A percentile compares a stretch with the other conserved stretches of the same genome.
phyloP scores from a whole-genome alignment of 2,113 vertebrate species.

The Prietella phreatophila region DNA sequence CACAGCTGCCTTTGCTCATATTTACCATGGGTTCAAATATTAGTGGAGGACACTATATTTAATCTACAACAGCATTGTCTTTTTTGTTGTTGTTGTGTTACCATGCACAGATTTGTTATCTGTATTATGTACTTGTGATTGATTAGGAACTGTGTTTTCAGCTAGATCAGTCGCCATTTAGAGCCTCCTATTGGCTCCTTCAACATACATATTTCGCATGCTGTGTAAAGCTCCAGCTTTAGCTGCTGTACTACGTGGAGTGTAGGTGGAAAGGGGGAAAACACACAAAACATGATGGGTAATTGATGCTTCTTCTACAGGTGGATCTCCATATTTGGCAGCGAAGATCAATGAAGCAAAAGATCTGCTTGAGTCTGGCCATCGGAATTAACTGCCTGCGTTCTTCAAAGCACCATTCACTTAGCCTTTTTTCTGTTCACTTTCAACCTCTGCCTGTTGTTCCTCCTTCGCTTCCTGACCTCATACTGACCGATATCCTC shows the following conservation, averaged over 20 bases:
- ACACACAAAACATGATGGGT: slow-evolving; percentile 12
- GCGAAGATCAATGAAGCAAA: slow-evolving; percentile 87
- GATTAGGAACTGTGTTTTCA: not conserved
- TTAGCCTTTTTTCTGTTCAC: not conserved
- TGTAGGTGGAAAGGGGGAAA: not conserved
- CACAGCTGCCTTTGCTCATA: no score
- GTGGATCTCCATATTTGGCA: slow-evolving; percentile 83
- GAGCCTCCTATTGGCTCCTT: not conserved
- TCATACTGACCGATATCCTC: not conserved
- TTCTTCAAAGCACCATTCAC: slow-evolving; percentile 26
- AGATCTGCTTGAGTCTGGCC: slow-evolving; percentile 76
- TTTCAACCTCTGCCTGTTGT: not conserved
- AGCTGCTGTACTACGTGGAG: slow-evolving; percentile 2
- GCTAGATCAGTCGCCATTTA: not conserved
- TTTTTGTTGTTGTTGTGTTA: not conserved
- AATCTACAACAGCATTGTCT: not conserved
- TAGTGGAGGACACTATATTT: not conserved
- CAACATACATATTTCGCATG: not conserved
- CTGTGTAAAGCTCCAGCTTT: not conserved
- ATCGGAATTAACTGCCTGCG: slow-evolving; percentile 65
- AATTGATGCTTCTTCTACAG: slow-evolving; percentile 60
- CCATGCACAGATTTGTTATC: not conserved
- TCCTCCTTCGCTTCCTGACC: not conserved
- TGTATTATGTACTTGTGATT: not conserved
- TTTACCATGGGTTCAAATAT: no score